Evolutionary conservation across 2,888 invertebrate genomes (phyloP).

Genomic region (Diadegma fenestrale): DNA sequence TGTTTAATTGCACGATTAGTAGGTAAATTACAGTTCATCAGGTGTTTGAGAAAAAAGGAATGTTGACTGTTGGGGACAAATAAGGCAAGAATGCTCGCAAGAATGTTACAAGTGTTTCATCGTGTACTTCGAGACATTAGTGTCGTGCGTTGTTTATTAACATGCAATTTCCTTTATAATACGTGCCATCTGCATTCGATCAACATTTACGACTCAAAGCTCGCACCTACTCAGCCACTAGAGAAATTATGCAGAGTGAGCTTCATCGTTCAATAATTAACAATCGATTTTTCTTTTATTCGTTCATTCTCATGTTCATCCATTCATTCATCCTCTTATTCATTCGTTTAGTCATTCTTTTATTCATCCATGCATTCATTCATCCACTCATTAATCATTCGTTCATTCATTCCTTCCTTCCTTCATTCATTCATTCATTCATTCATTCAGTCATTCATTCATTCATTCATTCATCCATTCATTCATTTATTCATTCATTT

Average conservation of each 20-base stretch:
- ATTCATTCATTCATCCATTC: too few relatives aligned
- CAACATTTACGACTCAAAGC: constrained; percentile 14
- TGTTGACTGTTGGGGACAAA: background rate
- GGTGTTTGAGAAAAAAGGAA: background rate
- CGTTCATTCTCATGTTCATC: background rate
- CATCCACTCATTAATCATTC: too few relatives aligned
- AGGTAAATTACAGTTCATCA: background rate
- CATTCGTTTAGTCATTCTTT: too few relatives aligned
- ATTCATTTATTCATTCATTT: too few relatives aligned
- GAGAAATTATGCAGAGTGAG: constrained; percentile 37
- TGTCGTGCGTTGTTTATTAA: background rate
- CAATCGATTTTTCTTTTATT: background rate
- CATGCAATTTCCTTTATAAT: constrained; percentile 13
- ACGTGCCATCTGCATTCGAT: constrained; percentile 12
- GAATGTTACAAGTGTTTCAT: constrained; percentile 2
- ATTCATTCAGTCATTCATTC: too few relatives aligned
- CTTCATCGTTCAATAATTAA: background rate
- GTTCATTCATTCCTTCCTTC: too few relatives aligned
- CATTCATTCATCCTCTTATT: too few relatives aligned
- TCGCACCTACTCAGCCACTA: background rate
- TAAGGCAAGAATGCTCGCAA: background rate
- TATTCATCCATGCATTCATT: too few relatives aligned
- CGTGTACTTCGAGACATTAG: background rate
- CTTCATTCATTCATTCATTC: too few relatives aligned
- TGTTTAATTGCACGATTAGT: constrained; percentile 13